Conservation (phyloP, 2,113 vertebrate species). For the Etia nguti region DNA sequence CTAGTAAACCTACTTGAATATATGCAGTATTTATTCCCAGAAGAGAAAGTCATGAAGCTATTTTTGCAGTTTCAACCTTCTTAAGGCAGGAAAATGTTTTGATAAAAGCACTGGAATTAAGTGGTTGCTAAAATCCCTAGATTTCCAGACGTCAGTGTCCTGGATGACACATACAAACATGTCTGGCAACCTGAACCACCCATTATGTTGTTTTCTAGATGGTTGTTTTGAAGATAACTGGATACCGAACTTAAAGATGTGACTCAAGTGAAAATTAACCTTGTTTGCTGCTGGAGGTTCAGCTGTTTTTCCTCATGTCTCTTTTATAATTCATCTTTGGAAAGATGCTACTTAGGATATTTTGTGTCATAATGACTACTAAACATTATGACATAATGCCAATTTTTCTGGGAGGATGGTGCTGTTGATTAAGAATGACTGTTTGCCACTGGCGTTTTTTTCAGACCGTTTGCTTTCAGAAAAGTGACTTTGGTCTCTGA, state of each 20-base stretch:
- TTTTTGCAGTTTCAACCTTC: not conserved
- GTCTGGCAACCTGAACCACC: not conserved
- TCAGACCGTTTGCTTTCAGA: not conserved
- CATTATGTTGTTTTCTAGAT: not conserved
- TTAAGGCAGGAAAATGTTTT: not conserved
- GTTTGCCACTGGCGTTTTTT: not conserved
- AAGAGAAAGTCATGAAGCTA: not conserved
- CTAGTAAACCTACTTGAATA: not conserved
- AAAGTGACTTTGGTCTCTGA: not conserved
- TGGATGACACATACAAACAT: not conserved
- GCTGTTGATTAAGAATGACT: not conserved
- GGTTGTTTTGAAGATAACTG: not conserved
- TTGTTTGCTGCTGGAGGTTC: not conserved
- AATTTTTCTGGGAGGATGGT: not conserved
- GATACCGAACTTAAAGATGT: not conserved
- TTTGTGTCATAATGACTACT: not conserved
- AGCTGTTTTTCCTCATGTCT: rapidly evolving
- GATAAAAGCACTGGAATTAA: not conserved
- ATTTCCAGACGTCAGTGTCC: not conserved
- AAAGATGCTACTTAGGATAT: not conserved
- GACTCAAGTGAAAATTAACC: not conserved
- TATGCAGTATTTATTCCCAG: not conserved
- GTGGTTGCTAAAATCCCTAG: not conserved
- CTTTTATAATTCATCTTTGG: not conserved
- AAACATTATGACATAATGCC: not conserved